Evolutionary conservation across 2,797 vertebrate species (phyloP), one percentile per base, ranked within the genome.

Genomic region (Arrhamphus sclerolepis): DNA sequence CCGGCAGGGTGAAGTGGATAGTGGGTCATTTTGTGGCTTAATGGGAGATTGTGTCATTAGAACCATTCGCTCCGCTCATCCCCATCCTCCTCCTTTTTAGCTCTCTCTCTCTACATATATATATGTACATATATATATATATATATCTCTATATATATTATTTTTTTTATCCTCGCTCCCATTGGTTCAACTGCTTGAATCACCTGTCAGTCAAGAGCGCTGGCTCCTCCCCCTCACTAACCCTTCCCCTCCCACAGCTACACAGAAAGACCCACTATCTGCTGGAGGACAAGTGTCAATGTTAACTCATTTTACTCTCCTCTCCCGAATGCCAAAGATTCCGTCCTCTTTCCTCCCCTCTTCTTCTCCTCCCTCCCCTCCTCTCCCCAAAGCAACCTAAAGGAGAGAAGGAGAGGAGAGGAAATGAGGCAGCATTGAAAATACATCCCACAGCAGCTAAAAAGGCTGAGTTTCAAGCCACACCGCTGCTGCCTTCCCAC

Each of bases 11-110:
- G 72, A 89, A 87, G 91, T 97, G 96, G 97, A 97, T 97, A 98
- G 97, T 98, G 97, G 97, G 97, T 98, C 97, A 94, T 98, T 98
- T 98, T 97, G 96, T 95, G 97, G 96, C 96, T 98, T 97, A 95
- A 94, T 93, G 92, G 94, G 88, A 94, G 92, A 85, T 91, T 81
- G 75, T 78, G 50, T 77, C 80, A 72, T 75, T 80, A 81, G 68
- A 55, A 19, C 70, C 63, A 66, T 62, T 77, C 46, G 66, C 61
- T 82, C 53, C 71, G 52, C 71, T 80, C 72, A 72, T 56, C 68
- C 62, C 65, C 53, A 38, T 55, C 56, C 66, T 70, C 40, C 29
- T 18, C 9, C 20, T 13, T 43, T 28, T 20, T 5, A 26, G 90
- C 34, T 38, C 9, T 11, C n/a, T n/a, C n/a, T n/a, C n/a, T n/a